A percentile compares a stretch with the other conserved stretches of the same genome.
Evolutionary conservation across 2,113 vertebrate genomes (phyloP).

Genomic region (Caracal caracal): DNA sequence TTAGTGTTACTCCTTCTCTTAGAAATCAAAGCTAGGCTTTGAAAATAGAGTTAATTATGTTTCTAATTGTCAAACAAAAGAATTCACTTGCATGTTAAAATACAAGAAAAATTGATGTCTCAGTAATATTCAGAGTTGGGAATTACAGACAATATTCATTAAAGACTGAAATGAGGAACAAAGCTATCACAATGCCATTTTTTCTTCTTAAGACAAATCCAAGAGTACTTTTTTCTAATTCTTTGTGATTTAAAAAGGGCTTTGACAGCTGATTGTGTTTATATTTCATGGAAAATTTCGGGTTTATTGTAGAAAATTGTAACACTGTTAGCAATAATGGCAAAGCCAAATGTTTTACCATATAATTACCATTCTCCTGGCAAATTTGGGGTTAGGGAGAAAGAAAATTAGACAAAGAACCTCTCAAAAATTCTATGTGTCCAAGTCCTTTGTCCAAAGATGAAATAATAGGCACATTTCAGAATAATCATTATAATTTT

Average conservation of each 20-base stretch:
- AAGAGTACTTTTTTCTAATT: neutral
- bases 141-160: conserved; percentile 40
- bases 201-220: conserved; percentile 47
- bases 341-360: conserved; percentile 50
- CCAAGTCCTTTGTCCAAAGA: neutral
- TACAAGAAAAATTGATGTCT: neutral
- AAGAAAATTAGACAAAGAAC: conserved; percentile 41
- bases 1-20: neutral
- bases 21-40: neutral
- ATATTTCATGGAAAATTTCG: conserved; percentile 52
- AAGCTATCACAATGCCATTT: neutral
- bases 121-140: neutral
- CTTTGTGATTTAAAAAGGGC: conserved; percentile 37
- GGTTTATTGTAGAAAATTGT: conserved; percentile 56
- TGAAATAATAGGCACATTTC: conserved; percentile 6
- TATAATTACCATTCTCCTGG: conserved; percentile 51
- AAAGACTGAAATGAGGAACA: neutral
- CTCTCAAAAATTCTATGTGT: neutral
- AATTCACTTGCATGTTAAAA: conserved; percentile 36
- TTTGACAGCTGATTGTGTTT: conserved; percentile 59
- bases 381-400: neutral
- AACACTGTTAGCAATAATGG: conserved; percentile 42
- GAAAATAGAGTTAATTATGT: conserved; percentile 50
- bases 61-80: conserved; percentile 43
- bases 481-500: neutral